Percentiles rank a stretch among this genome's conserved stretches.
These are phyloP conservation scores for Drosophila ochracea DNA, from an alignment of 2,888 invertebrate genomes.

Conservation along the genomic window DNA sequence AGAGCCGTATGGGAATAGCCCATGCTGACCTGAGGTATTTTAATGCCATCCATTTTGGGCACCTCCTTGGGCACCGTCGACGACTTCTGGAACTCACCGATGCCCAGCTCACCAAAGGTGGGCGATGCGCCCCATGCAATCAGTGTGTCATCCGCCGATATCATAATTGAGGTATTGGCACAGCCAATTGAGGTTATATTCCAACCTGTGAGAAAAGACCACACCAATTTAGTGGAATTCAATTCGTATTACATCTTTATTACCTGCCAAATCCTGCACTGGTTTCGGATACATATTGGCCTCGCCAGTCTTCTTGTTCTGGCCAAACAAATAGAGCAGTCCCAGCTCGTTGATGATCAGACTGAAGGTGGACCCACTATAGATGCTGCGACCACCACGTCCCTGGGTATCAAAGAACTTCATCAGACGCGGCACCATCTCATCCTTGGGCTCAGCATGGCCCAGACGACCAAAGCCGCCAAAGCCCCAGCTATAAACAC, in stretches of 20 bases:
- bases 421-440: slow-evolving; percentile 93
- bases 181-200: slow-evolving; percentile 93
- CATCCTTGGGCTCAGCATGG: slow-evolving; percentile 96
- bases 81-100: slow-evolving; percentile 95
- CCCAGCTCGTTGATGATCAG: slow-evolving; percentile 93
- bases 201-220: slow-evolving; percentile 89
- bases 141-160: slow-evolving; percentile 95
- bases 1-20: slow-evolving; percentile 94
- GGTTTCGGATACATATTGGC: slow-evolving; percentile 99
- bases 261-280: slow-evolving; percentile 94
- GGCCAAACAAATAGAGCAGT: slow-evolving; percentile 93
- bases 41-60: slow-evolving; percentile 90
- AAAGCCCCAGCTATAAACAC: slow-evolving; percentile 97
- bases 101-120: slow-evolving; percentile 96
- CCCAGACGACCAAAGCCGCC: slow-evolving; percentile 97
- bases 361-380: slow-evolving; percentile 94
- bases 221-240: background rate
- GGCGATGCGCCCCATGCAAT: slow-evolving; percentile 98
- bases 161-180: slow-evolving; percentile 92
- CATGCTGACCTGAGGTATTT: slow-evolving; percentile 92
- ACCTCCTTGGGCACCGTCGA: slow-evolving; percentile 95
- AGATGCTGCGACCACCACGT: slow-evolving; percentile 92
- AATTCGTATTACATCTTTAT: slow-evolving; percentile 22
- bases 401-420: slow-evolving; percentile 95
- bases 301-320: slow-evolving; percentile 96